Conservation (phyloP, 2,113 vertebrate genomes). For the Progne subis region DNA sequence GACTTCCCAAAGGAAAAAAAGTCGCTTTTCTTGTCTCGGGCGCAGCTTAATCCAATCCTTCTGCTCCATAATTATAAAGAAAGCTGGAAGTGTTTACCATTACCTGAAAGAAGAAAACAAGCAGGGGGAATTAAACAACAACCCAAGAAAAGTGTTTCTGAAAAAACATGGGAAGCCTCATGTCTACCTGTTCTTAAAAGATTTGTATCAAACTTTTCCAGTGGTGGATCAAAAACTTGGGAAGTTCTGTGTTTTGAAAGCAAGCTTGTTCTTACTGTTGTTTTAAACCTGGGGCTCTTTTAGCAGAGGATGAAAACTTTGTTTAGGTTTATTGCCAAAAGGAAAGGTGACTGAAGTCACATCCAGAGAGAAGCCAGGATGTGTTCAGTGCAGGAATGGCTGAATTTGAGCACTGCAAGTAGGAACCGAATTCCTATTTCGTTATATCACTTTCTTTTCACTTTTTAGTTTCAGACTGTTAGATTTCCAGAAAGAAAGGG, state of each 20-base stretch:
- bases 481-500: slow-evolving; percentile 1
- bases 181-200: not conserved
- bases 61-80: not conserved
- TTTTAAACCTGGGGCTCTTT: not conserved
- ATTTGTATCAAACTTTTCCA: not conserved
- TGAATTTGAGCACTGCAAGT: not conserved
- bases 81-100: not conserved
- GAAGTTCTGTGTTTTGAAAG: not conserved
- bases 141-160: not conserved
- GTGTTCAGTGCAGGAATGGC: not conserved
- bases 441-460: not conserved
- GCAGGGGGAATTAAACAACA: not conserved
- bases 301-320: not conserved
- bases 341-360: not conserved
- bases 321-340: not conserved
- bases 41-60: not conserved
- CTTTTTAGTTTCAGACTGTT: slow-evolving; percentile 2
- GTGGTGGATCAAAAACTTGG: not conserved
- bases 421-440: not conserved
- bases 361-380: not conserved
- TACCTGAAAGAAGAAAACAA: not conserved
- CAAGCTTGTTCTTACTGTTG: not conserved
- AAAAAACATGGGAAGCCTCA: not conserved
- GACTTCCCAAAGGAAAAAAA: not conserved
- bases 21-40: not conserved